Evolutionary conservation across 1,140 invertebrate genomes (phyloP), one percentile per base, ranked within the genome.

Genomic region (Procambarus virginalis): DNA sequence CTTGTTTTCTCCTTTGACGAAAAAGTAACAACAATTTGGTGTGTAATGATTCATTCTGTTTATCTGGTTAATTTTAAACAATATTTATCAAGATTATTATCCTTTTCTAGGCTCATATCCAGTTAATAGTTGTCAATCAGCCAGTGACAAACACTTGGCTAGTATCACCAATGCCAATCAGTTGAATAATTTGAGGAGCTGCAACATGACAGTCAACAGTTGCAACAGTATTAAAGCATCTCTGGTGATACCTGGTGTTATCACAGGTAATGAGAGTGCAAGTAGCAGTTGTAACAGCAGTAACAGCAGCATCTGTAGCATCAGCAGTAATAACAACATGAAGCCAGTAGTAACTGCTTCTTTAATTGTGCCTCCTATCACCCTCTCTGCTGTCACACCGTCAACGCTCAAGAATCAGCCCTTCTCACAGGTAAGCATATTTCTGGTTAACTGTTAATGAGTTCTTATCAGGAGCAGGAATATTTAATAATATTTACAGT

Each of bases 321-420:
- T 85, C 55, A 85, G 17, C 73, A 90, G 87, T 76, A 76, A 82
- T 34, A 58, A 9, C n/a, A 86, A 51, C 14, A 49, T 80, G 75
- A 86, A 91, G 84, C 90, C 86, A 48, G 80, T 86, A 48, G 81
- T 82, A 20, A 80, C 86, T 48, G 81, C 68, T 14, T 49, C 86
- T 20, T 70, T 88, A 9, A 5, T 84, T 34, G 55, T 86, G 34
- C 76, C 83, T 68, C 78, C 83, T 70, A 82, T 90, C 83, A 86
- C 75, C 49, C 87, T 84, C 9, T 76, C 81, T 46, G 68, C 91
- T 80, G 73, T 78, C 60, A 80, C 86, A 22, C 82, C 90, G n/a
- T 79, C 91, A 45, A 79, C 55, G 17, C 84, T 86, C 79, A 86
- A 82, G 75, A 68, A 77, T 22, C 82, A 81, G 58, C 22, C 75